Percentiles rank a stretch among this genome's conserved stretches.
phyloP scores from a whole-genome alignment of 1,140 invertebrate species.

The Brachionus manjavacas region DNA sequence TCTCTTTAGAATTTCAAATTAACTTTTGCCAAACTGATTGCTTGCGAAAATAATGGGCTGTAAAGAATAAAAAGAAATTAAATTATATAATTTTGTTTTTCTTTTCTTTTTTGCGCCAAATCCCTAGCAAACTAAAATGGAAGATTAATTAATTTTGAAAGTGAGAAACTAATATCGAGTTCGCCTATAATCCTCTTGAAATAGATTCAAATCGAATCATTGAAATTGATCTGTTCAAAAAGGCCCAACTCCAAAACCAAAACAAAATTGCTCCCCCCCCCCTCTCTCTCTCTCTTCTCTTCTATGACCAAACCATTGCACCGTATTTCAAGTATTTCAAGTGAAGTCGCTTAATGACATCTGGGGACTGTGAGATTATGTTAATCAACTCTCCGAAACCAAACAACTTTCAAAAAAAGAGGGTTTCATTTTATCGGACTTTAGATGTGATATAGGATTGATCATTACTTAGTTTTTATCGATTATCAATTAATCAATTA shows the following conservation, averaged over 20 bases:
- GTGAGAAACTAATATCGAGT: constrained; percentile 17
- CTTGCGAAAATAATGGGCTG: constrained; percentile 10
- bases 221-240: background rate
- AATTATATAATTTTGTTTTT: constrained; percentile 39
- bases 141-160: constrained; percentile 36
- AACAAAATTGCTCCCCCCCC: too few species aligned
- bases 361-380: too few species aligned
- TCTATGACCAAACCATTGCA: too few species aligned
- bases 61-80: background rate
- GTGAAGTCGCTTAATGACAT: too few species aligned
- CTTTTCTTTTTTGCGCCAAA: background rate
- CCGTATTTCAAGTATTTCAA: too few species aligned
- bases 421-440: too few species aligned
- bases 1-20: constrained; percentile 33
- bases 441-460: too few species aligned
- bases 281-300: too few species aligned
- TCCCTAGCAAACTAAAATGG: background rate
- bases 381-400: too few species aligned
- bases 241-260: background rate
- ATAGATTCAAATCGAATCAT: background rate
- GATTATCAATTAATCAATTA: too few species aligned
- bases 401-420: too few species aligned
- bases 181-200: background rate
- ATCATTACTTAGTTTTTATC: too few species aligned
- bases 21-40: constrained; percentile 25